Evolutionary conservation across 2,113 vertebrate genomes (phyloP), one percentile per base, ranked within the genome.

Genomic region (Pantherophis guttatus): DNA sequence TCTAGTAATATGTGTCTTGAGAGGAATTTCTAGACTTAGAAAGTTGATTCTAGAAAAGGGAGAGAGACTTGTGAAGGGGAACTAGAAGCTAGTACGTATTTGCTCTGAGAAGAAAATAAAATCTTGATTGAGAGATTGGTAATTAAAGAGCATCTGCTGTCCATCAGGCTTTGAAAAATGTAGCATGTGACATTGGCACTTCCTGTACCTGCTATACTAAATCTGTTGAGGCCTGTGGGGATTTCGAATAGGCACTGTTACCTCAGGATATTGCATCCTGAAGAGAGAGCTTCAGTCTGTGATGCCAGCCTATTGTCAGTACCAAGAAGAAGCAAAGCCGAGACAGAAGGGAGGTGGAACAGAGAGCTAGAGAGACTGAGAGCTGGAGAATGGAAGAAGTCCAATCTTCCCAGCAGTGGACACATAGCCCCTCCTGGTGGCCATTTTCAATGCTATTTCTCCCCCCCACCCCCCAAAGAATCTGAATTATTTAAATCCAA

Each of bases 351-450:
- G 90, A n/a, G 54, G 33, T 9, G 33, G 33, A 44, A 81, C 17
- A 70, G 65, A 59, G 44, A 70, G 13, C 21, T 15, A n/a, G 44
- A 3, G 86, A 65, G 52, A 57, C 2, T 39, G 89, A 23, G 52
- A 57, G 70, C 55, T 91, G 81, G 15, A 48, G 19, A 86, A 55
- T 24, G 24, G 54, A 10, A 48, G 26, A 39, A 88, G 65, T 10
- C n/a, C 29, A 62, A 15, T 8, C 55, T 62, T 24, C n/a, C n/a
- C 53, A 88, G 48, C 26, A 11, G 24, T n/a, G 23, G n/a, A 65
- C n/a, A 39, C 33, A n/a, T 19, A 94, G 90, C 55, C 15, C 90
- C 90, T 52, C 62, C n/a, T 93, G 55, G 87, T 85, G 90, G 65
- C 54, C 13, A 26, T 55, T 86, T 3, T 4, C 33, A 53, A 50